These are phyloP conservation scores for Micronycteris hirsuta DNA, from an alignment of 2,113 vertebrate species.

Conservation along the genomic window DNA sequence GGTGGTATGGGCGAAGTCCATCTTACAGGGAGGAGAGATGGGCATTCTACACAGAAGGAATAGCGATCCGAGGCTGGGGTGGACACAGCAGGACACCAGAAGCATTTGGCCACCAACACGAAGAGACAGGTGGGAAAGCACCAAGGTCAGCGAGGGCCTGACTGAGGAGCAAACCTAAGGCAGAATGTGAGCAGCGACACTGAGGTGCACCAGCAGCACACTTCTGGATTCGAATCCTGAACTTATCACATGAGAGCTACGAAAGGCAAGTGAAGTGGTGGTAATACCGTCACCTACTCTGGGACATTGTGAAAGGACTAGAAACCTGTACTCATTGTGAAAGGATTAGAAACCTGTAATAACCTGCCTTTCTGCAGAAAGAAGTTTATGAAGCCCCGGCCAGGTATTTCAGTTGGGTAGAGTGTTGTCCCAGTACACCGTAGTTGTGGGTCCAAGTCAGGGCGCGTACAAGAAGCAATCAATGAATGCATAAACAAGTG, in stretches of 20 bases:
- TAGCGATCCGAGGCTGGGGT: fast-evolving
- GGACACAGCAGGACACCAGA: neutral
- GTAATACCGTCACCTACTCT: too few species aligned
- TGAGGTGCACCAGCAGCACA: neutral
- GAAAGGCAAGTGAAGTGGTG: neutral
- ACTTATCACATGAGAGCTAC: neutral
- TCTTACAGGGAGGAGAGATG: fast-evolving
- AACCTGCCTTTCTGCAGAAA: neutral
- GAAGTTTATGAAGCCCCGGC: neutral
- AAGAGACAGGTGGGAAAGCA: neutral
- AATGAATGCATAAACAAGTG: neutral
- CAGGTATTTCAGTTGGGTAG: neutral
- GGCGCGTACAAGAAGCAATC: neutral
- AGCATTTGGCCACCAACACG: neutral
- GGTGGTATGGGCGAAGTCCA: neutral
- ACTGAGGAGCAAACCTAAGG: neutral
- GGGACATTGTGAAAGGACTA: neutral
- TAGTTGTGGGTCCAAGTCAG: neutral
- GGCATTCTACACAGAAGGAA: neutral
- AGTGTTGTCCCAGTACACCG: neutral
- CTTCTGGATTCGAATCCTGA: neutral
- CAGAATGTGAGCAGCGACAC: fast-evolving
- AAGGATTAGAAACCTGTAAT: neutral
- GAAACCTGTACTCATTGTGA: neutral
- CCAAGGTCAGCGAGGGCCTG: neutral